These are phyloP conservation scores for Drosophila seclusa DNA, from an alignment of 2,888 invertebrate genomes.

Conservation along the genomic window DNA sequence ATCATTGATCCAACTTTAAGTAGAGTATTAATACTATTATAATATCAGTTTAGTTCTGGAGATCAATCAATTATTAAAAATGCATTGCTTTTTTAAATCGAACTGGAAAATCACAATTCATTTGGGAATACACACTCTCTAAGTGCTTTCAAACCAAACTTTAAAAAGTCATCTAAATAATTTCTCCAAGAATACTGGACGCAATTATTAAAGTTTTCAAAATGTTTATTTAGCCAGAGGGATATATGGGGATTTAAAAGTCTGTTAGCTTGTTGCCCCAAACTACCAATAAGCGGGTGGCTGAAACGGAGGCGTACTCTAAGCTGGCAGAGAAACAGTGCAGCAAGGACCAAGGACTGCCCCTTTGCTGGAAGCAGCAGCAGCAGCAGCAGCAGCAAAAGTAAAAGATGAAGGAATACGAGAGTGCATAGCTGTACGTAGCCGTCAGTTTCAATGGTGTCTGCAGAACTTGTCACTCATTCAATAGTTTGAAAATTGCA, in stretches of 20 bases:
- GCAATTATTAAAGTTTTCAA: conserved; percentile 31
- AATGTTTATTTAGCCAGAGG: conserved; percentile 23
- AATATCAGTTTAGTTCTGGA: neutral
- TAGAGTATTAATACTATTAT: neutral
- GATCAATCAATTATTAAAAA: neutral
- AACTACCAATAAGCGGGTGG: neutral
- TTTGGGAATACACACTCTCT: neutral
- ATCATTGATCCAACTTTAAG: neutral
- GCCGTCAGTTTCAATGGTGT: conserved; percentile 83
- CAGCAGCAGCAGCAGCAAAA: conserved; percentile 5
- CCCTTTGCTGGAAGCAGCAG: conserved; percentile 19
- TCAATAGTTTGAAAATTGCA: conserved; percentile 83
- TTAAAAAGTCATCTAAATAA: conserved; percentile 25
- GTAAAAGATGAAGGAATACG: conserved; percentile 27
- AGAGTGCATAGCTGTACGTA: conserved; percentile 42
- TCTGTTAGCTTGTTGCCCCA: conserved; percentile 10
- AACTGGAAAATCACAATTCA: neutral
- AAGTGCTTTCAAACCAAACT: neutral
- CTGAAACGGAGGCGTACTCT: neutral
- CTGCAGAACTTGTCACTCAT: conserved; percentile 83
- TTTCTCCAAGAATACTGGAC: conserved; percentile 11
- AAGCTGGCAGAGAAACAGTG: conserved; percentile 24
- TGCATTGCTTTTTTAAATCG: neutral
- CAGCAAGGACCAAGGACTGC: conserved; percentile 35
- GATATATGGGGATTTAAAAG: conserved; percentile 23